Conservation (phyloP, 2,113 vertebrate species). For the Sorex fumeus region DNA sequence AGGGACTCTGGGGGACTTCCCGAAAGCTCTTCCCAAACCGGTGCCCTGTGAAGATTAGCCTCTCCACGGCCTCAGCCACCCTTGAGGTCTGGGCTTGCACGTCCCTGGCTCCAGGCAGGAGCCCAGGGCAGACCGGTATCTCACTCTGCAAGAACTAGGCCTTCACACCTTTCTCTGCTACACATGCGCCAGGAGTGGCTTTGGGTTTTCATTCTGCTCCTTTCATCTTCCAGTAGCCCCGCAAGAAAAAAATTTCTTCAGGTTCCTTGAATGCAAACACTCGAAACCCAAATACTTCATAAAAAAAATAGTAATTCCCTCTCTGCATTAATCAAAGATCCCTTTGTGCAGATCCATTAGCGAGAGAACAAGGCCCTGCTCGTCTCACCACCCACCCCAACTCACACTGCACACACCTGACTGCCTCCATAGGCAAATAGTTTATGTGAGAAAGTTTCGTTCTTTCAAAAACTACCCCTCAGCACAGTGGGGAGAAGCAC, state of each 20-base stretch:
- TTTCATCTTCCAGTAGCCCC: background rate
- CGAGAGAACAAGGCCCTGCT: no score
- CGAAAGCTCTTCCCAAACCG: background rate
- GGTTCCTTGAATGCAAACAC: background rate
- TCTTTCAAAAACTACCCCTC: background rate
- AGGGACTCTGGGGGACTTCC: background rate
- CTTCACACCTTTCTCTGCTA: no score
- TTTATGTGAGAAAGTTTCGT: conserved; percentile 40
- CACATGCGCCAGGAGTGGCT: background rate
- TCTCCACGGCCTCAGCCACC: background rate
- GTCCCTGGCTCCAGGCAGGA: background rate
- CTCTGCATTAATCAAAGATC: background rate
- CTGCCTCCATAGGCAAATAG: background rate
- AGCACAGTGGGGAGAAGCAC: conserved; percentile 21
- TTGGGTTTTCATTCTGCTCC: background rate
- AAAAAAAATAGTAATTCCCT: background rate
- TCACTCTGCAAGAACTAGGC: background rate
- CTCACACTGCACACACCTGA: background rate
- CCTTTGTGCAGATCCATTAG: background rate
- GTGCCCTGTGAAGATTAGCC: accelerated
- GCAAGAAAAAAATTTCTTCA: background rate
- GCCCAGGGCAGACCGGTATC: background rate
- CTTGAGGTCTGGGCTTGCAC: background rate
- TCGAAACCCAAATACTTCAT: conserved; percentile 22
- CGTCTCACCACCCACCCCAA: background rate